Percentiles rank a stretch among this genome's conserved stretches.
Conservation (phyloP, 2,888 invertebrate genomes). For the Drosophila borealis region DNA sequence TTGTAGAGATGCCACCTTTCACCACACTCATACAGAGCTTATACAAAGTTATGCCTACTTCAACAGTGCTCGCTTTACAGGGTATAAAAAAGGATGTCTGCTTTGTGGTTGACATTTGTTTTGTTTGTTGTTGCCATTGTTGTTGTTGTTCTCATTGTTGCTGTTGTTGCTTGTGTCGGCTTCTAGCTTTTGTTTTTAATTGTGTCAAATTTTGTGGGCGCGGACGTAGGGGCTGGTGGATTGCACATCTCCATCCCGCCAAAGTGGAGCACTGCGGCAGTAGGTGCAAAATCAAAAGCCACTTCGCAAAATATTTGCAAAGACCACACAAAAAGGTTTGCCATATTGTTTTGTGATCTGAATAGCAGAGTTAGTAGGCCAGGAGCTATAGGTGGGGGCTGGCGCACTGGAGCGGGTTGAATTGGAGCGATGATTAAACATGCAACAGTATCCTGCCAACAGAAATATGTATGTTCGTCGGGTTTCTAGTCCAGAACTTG, state of each 20-base stretch:
- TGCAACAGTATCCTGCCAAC: constrained; percentile 36
- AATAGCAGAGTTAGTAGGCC: constrained; percentile 19
- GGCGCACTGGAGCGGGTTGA: constrained; percentile 9
- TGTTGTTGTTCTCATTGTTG: constrained; percentile 22
- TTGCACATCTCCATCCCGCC: constrained; percentile 21
- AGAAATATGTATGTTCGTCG: not conserved
- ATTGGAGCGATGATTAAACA: constrained; percentile 59
- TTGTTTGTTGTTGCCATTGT: constrained; percentile 46
- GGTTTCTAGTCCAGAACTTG: too few species aligned
- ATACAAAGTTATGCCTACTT: not conserved
- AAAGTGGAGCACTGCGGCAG: constrained; percentile 71
- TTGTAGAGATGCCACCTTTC: too few species aligned
- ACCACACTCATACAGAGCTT: too few species aligned
- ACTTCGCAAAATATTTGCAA: constrained; percentile 75
- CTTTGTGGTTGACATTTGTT: constrained; percentile 77
- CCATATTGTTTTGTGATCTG: constrained; percentile 52
- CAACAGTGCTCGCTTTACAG: not conserved
- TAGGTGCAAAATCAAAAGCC: constrained; percentile 79
- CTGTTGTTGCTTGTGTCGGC: constrained; percentile 41
- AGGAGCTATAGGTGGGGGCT: not conserved
- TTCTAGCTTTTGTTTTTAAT: constrained; percentile 75
- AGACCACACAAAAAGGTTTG: constrained; percentile 34
- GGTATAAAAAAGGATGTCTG: constrained; percentile 60
- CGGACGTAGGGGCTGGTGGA: not conserved
- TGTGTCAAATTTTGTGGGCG: constrained; percentile 66